A percentile compares a stretch with the other conserved stretches of the same genome.
These are phyloP conservation scores for Drosophila incognita DNA, from an alignment of 2,888 invertebrate species.

Conservation along the genomic window DNA sequence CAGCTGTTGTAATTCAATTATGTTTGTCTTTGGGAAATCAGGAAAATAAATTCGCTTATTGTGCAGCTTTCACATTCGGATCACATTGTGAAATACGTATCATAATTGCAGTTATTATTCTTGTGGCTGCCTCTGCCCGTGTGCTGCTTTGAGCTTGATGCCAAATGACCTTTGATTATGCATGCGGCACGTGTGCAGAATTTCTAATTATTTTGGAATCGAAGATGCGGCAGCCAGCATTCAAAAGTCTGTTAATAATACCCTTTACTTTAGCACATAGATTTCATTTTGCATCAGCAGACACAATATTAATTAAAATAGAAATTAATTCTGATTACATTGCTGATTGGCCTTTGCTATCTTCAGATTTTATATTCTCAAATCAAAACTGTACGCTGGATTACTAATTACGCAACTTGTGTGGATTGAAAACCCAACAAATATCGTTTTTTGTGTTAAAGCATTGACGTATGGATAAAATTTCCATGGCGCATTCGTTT, in stretches of 20 bases:
- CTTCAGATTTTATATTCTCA: neutral
- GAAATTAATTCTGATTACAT: neutral
- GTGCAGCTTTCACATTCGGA: constrained; percentile 46
- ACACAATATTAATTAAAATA: neutral
- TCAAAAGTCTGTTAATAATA: constrained; percentile 1
- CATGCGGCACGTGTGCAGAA: constrained; percentile 62
- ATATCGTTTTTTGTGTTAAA: constrained; percentile 38
- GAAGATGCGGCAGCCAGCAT: constrained; percentile 10
- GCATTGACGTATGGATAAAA: neutral
- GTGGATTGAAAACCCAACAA: constrained; percentile 46
- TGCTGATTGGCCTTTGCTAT: neutral
- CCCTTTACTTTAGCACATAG: constrained; percentile 1
- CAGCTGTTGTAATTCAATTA: constrained; percentile 71
- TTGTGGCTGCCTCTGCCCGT: constrained; percentile 11
- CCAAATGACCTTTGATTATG: constrained; percentile 68
- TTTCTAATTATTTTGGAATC: constrained; percentile 62
- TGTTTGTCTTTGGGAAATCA: constrained; percentile 78
- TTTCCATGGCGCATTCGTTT: constrained; percentile 11
- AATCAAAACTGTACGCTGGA: constrained; percentile 20
- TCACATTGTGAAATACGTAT: constrained; percentile 52
- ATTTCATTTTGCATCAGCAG: neutral
- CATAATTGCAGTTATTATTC: constrained; percentile 65
- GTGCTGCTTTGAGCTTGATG: constrained; percentile 20
- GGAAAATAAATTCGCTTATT: constrained; percentile 72
- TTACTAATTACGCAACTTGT: constrained; percentile 53